Evolutionary conservation across 2,113 vertebrate species (phyloP), one percentile per base, ranked within the genome.

Genomic region (Toxotes chatareus): DNA sequence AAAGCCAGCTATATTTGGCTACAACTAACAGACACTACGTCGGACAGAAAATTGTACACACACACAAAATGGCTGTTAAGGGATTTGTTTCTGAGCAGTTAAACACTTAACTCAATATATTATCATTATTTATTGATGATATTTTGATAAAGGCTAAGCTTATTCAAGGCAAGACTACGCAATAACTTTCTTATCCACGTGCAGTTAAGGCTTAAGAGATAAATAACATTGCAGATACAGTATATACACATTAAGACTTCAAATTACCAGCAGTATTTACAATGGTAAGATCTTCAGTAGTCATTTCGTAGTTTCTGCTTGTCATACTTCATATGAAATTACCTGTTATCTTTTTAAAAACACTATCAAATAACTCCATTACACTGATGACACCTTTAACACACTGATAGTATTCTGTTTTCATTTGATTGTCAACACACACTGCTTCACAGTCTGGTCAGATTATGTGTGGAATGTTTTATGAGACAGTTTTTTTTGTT

Each of bases 281-380:
- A 90, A 46, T 59, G 46, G 56, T 80, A 69, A 69, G 70, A 80
- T 76, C 40, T 53, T 92, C 86, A 93, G 91, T 90, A 92, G 91
- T 91, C 75, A 72, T 86, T 80, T 82, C 32, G 62, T 66, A 72
- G 60, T 49, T 61, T 79, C 17, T 80, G 85, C 80, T 83, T 82
- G 67, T 91, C 73, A 81, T 46, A 65, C 66, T 32, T 83, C n/a
- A 80, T 76, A 21, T 31, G 38, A 76, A 53, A 66, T 32, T 57
- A 56, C 63, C 36, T n/a, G 27, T 27, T 27, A 14, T 7, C 0
- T 3, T 4, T 57, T 78, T 64, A 56, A 84, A 86, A 84, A 82
- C 42, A 67, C 57, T 13, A 63, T 66, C 60, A 80, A 60, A 46
- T 60, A 67, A 65, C 53, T 63, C 57, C 62, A 84, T 67, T 23